Evolutionary conservation across 1,140 invertebrate genomes (phyloP).

Genomic region (Battus philenor): DNA sequence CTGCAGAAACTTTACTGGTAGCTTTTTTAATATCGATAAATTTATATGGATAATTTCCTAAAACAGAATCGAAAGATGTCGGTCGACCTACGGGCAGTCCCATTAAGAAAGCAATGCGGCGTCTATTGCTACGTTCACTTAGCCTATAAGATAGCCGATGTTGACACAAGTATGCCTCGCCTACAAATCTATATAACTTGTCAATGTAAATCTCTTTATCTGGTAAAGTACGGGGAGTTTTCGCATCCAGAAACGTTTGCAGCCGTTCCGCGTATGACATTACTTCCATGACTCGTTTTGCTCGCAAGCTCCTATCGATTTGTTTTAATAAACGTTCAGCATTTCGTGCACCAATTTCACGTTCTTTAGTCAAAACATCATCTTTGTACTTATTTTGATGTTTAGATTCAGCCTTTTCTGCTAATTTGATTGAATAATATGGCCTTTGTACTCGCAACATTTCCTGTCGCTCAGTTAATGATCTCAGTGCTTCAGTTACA

Average conservation of each 20-base stretch:
- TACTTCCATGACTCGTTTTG: conserved; percentile 56
- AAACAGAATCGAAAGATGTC: conserved; percentile 61
- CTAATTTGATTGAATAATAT: conserved; percentile 75
- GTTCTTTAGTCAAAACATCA: conserved; percentile 57
- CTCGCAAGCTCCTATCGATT: conserved; percentile 61
- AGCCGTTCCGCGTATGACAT: conserved; percentile 58
- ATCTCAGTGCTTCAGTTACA: conserved; percentile 63
- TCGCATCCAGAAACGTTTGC: conserved; percentile 57
- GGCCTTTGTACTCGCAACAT: conserved; percentile 72
- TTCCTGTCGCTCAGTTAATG: conserved; percentile 69
- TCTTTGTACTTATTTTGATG: conserved; percentile 65
- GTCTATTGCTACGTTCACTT: conserved; percentile 58
- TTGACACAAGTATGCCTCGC: conserved; percentile 55
- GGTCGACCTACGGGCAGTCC: conserved; percentile 54
- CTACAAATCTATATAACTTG: conserved; percentile 56
- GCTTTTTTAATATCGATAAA: conserved; percentile 51
- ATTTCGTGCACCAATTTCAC: conserved; percentile 58
- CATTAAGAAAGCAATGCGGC: conserved; percentile 63
- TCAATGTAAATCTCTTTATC: conserved; percentile 62
- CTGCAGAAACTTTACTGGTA: conserved; percentile 44
- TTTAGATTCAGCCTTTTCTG: conserved; percentile 69
- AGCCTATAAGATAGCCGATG: conserved; percentile 62
- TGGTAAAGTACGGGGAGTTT: conserved; percentile 54
- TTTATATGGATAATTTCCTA: conserved; percentile 64
- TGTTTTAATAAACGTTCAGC: conserved; percentile 64